Evolutionary conservation across 1,140 invertebrate genomes (phyloP).

Genomic region (Drosophila simulans): DNA sequence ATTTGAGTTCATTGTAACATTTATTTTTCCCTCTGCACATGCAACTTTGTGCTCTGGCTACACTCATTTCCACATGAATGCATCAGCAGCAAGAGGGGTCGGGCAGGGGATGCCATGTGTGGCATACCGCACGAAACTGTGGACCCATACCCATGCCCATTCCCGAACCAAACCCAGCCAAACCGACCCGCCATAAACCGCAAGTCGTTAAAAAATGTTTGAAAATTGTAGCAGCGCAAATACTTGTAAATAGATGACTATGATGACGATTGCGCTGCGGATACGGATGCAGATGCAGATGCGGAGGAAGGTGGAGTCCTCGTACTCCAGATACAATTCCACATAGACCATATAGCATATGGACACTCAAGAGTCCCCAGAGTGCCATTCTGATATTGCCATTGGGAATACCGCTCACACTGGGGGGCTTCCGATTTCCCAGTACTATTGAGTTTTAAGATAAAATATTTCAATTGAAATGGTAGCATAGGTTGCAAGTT

Average conservation of each 20-base stretch:
- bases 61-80: constrained; percentile 83
- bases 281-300: constrained; percentile 1
- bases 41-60: constrained; percentile 63
- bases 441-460: background rate
- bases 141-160: constrained; percentile 28
- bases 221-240: constrained; percentile 52
- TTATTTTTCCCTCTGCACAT: constrained; percentile 28
- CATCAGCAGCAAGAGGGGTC: constrained; percentile 33
- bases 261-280: constrained; percentile 25
- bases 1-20: too few relatives aligned
- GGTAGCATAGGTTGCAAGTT: too few relatives aligned
- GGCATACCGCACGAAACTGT: constrained; percentile 38
- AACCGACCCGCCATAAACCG: constrained; percentile 60
- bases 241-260: constrained; percentile 55
- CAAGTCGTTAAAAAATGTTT: constrained; percentile 66
- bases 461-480: constrained; percentile 3
- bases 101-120: constrained; percentile 31
- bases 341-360: constrained; percentile 15
- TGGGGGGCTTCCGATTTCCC: background rate
- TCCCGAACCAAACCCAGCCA: constrained; percentile 18
- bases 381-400: constrained; percentile 2
- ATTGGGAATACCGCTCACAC: background rate
- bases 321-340: constrained; percentile 25
- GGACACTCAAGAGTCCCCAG: constrained; percentile 12
- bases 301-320: background rate